Evolutionary conservation across 2,113 vertebrate species (phyloP).

Genomic region (Colinus virginianus): DNA sequence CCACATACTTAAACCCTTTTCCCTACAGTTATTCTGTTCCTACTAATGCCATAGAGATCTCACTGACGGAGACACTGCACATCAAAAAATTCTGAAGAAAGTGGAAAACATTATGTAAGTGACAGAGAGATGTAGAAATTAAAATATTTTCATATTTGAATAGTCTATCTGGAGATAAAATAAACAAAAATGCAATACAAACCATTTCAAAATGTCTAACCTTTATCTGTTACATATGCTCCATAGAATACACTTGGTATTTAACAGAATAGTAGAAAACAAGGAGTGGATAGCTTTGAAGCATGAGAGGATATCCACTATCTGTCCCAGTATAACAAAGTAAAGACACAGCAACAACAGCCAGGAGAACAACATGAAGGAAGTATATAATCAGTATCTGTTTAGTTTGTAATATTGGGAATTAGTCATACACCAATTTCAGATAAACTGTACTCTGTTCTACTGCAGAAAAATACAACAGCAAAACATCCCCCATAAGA

Average conservation of each 20-base stretch:
- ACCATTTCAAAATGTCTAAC: not conserved
- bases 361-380: not conserved
- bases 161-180: not conserved
- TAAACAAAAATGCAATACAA: not conserved
- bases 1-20: not conserved
- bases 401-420: not conserved
- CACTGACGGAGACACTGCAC: not conserved
- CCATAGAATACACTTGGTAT: not conserved
- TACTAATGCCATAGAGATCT: not conserved
- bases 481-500: not conserved
- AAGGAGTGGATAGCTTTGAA: not conserved
- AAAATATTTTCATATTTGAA: not conserved
- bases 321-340: not conserved
- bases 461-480: not conserved
- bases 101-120: not conserved
- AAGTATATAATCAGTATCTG: not conserved
- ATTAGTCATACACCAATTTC: not conserved
- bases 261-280: not conserved
- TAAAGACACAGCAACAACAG: not conserved
- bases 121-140: not conserved
- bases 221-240: not conserved
- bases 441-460: not conserved
- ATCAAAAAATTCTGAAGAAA: not conserved
- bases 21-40: not conserved
- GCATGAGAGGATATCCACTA: not conserved